These are phyloP conservation scores for Jordanella pulchra DNA, from an alignment of 2,797 vertebrate genomes.

Conservation along the genomic window DNA sequence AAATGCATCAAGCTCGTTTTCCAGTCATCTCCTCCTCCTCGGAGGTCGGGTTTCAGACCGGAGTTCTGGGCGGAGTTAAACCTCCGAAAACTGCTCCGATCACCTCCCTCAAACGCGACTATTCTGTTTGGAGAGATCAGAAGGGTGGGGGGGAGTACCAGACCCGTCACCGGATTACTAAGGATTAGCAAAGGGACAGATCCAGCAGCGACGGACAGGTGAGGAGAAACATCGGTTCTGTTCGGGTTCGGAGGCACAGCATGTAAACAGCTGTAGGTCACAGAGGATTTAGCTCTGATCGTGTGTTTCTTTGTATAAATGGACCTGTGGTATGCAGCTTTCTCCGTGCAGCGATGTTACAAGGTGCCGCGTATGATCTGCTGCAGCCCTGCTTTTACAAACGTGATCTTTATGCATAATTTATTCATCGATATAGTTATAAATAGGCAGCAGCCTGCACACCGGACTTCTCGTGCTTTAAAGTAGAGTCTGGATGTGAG, in stretches of 20 bases:
- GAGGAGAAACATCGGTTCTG: neutral
- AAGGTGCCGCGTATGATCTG: neutral
- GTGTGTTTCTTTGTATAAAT: neutral
- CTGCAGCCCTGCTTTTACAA: neutral
- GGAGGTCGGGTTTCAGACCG: slow-evolving; percentile 5
- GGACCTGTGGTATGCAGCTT: neutral
- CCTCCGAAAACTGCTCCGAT: neutral
- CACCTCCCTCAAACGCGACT: neutral
- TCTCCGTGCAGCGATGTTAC: neutral
- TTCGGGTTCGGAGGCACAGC: neutral
- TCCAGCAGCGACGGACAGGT: slow-evolving; percentile 29
- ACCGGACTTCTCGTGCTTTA: neutral
- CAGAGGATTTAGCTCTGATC: neutral
- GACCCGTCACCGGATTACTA: slow-evolving; percentile 17
- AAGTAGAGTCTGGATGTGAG: neutral
- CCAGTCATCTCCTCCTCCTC: too few species aligned
- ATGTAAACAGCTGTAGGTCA: neutral
- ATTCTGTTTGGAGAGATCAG: too few species aligned
- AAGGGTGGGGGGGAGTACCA: neutral
- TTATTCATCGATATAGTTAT: neutral
- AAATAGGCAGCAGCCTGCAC: neutral
- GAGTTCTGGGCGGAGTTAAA: slow-evolving; percentile 1
- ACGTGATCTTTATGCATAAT: neutral
- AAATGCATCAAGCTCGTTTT: neutral
- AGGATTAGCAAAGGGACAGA: neutral